Conservation (phyloP, 2,888 invertebrate species). For the Ceriagrion tenellum region DNA sequence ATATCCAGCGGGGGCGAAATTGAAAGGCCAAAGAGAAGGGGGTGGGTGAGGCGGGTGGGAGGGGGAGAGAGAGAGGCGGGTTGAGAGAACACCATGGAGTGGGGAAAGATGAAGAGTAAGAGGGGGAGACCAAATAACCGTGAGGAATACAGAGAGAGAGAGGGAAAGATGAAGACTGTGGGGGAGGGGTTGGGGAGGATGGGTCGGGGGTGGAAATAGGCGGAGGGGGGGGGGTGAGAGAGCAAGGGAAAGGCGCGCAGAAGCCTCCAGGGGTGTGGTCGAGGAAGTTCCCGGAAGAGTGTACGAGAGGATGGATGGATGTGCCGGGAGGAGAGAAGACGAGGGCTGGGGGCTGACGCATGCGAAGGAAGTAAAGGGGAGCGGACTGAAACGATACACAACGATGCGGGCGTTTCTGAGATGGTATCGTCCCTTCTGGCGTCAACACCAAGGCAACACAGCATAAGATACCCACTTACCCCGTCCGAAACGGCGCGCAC, state of each 20-base stretch:
- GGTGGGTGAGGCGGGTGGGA: background rate
- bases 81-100: background rate
- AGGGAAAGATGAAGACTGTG: too few relatives aligned
- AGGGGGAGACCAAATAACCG: background rate
- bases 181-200: background rate
- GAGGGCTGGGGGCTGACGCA: conserved; percentile 34
- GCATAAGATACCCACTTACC: too few relatives aligned
- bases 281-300: conserved; percentile 68
- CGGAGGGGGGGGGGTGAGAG: conserved; percentile 71
- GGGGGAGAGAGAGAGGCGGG: background rate
- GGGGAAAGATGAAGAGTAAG: background rate
- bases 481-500: too few relatives aligned
- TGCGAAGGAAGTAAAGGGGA: background rate
- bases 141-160: background rate
- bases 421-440: background rate
- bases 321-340: conserved; percentile 68
- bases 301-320: conserved; percentile 48
- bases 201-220: conserved; percentile 62
- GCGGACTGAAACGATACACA: background rate
- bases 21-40: background rate
- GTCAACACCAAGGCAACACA: too few relatives aligned
- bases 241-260: conserved; percentile 71
- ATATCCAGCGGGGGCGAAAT: background rate
- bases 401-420: background rate
- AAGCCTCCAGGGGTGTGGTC: conserved; percentile 70